Conservation (phyloP, 2,888 invertebrate species). For the Nomada flava region DNA sequence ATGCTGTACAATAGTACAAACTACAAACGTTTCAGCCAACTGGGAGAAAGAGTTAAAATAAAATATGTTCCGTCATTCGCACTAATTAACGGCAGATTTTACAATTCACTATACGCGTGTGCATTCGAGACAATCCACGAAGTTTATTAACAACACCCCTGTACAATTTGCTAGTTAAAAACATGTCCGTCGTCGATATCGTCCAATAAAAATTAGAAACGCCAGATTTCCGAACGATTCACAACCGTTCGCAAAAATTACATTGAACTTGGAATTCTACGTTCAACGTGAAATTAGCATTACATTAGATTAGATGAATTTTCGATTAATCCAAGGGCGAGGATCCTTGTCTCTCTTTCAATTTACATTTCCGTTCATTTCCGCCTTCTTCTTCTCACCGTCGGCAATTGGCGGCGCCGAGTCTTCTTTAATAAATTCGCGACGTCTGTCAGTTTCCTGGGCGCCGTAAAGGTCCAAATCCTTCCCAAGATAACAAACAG, state of each 20-base stretch:
- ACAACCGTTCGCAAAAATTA: constrained; percentile 38
- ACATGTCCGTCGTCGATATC: background rate
- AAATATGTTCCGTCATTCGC: background rate
- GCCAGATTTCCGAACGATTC: constrained; percentile 20
- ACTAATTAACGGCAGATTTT: too few species aligned
- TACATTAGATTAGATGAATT: too few species aligned
- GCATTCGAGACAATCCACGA: too few species aligned
- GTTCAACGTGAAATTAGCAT: background rate
- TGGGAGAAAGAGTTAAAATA: constrained; percentile 5
- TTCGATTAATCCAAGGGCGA: constrained; percentile 31
- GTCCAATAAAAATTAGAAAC: background rate
- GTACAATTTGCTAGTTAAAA: background rate
- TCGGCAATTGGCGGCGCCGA: constrained; percentile 28
- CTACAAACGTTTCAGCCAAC: constrained; percentile 38
- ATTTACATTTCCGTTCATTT: constrained; percentile 68
- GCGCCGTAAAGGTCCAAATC: constrained; percentile 87
- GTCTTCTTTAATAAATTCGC: constrained; percentile 75
- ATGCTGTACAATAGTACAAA: constrained; percentile 36
- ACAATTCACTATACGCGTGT: too few species aligned
- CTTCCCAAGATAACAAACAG: constrained; percentile 87
- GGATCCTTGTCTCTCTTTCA: constrained; percentile 38
- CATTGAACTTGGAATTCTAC: constrained; percentile 13
- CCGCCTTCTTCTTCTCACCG: constrained; percentile 48
- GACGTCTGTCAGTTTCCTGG: constrained; percentile 76
- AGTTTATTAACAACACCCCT: background rate